Base-by-base conservation (phyloP, 2,888 invertebrate genomes). In the Tenthredo notha region DNA sequence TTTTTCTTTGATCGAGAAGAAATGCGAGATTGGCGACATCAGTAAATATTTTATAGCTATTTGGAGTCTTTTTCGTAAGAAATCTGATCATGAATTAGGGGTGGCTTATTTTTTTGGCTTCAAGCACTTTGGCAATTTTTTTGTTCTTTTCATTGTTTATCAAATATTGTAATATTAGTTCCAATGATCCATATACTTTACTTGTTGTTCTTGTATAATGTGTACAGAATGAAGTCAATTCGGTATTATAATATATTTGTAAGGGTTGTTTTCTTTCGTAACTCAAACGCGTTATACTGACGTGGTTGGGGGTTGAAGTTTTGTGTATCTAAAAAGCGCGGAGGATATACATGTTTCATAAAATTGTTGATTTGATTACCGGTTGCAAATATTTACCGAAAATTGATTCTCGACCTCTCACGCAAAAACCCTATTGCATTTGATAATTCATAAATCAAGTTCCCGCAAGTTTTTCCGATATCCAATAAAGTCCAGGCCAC, bases 401-500 rank as follows among this genome's bases (percentile, higher is more conserved):
- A 54, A 77, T 54, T 54, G 54, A 77, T 50, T 21, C 40, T 18
- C 40, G 74, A 21, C 10, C 9, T 12, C 43, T 21, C 50, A 29
- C 10, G 12, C 12, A 7, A 50, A 50, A 43, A 75, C 25, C 10
- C 75, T 25, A 40, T 75, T 43, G 67, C 47, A 47, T 67, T 83
- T 83, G 83, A 83, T 83, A 67, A 83, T 83, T 67, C 83, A 83
- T 83, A 83, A 83, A 67, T 83, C 83, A 83, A 83, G 83, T 83
- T 83, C 67, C 83, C 83, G 47, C 29, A 33, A 37, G 15, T 80
- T 58, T 70, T 67, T 67, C 67, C 83, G 67, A 67, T 83, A 83
- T 67, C 83, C 83, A 83, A 83, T 83, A 83, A 83, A 70, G 67
- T 50, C 70, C 67, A 83, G 83, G 37, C 67, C 67, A 29, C 67